Percentiles rank a stretch among this genome's conserved stretches.
phyloP scores from a whole-genome alignment of 2,797 vertebrate genomes.

The Neosilurus hyrtlii region DNA sequence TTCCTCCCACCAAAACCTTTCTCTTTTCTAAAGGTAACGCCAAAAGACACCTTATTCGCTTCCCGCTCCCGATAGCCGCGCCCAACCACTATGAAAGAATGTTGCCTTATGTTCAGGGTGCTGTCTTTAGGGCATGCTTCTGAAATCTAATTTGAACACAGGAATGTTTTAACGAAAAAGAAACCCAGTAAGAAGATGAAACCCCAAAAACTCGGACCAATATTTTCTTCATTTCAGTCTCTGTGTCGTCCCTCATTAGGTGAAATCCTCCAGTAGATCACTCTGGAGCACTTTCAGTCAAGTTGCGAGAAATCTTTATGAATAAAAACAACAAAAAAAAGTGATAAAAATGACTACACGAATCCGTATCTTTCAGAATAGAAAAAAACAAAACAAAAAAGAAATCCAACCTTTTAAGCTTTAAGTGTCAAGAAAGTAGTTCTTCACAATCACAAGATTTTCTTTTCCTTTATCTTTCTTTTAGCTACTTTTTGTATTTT shows the following conservation, averaged over 20 bases:
- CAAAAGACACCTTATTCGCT: conserved; percentile 48
- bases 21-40: conserved; percentile 43
- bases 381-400: conserved; percentile 50
- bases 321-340: conserved; percentile 51
- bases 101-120: conserved; percentile 73
- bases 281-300: not conserved
- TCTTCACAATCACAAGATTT: conserved; percentile 58
- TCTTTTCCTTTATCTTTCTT: conserved; percentile 65
- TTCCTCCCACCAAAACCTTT: not conserved
- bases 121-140: conserved; percentile 72
- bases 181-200: conserved; percentile 35
- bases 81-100: conserved; percentile 64
- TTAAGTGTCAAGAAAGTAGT: conserved; percentile 71
- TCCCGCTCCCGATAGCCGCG: conserved; percentile 47
- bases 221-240: conserved; percentile 24
- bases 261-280: conserved; percentile 38
- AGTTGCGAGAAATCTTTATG: conserved; percentile 38
- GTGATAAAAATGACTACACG: conserved; percentile 51
- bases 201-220: conserved; percentile 33
- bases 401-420: conserved; percentile 69
- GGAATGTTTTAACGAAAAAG: conserved; percentile 57
- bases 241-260: conserved; percentile 14
- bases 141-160: conserved; percentile 60
- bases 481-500: conserved; percentile 75
- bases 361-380: conserved; percentile 61